Evolutionary conservation across 2,113 vertebrate genomes (phyloP).

Genomic region (rat (Rattus norvegicus)): GRCr8 NC_086039.1:126700001-126700500

Average conservation of each 20-base stretch:
- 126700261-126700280: background rate
- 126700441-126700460: slow-evolving; percentile 17
- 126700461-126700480: background rate
- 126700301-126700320: background rate
- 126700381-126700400: background rate
- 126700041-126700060: background rate
- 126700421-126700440: background rate
- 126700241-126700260: background rate
- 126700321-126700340: background rate
- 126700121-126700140: background rate
- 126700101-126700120: background rate
- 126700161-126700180: background rate
- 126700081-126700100: background rate
- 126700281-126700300: background rate
- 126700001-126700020: background rate
- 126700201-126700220: background rate
- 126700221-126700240: background rate
- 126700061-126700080: background rate
- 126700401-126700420: slow-evolving; percentile 28
- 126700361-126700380: background rate
- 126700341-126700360: background rate
- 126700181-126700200: background rate
- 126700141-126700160: background rate
- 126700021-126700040: background rate
- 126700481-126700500: background rate